Evolutionary conservation across 1,140 invertebrate genomes (phyloP).

Genomic region (Probaryconus sp.): DNA sequence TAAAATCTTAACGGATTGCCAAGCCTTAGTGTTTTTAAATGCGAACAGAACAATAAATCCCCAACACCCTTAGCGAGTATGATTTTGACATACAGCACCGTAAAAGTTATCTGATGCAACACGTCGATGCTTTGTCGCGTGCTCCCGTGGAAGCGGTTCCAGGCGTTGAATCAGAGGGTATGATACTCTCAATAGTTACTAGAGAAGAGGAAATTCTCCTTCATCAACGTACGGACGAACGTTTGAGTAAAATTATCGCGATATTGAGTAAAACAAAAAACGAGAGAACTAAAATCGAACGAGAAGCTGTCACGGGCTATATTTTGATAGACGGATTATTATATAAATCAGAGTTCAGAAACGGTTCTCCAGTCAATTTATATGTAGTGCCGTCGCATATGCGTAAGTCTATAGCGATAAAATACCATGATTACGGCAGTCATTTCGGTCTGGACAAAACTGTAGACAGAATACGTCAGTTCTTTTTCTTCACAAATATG

Average conservation of each 20-base stretch:
- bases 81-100: constrained; percentile 2
- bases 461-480: constrained; percentile 1
- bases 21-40: not conserved
- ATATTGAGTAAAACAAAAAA: not conserved
- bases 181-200: not conserved
- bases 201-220: constrained; percentile 4
- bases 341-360: not conserved
- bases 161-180: not conserved
- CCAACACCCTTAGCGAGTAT: not conserved
- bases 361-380: too few species aligned
- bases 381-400: not conserved
- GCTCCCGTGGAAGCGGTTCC: not conserved
- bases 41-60: not conserved
- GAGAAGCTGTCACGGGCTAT: not conserved
- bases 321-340: not conserved
- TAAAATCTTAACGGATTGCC: too few species aligned
- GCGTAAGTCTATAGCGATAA: constrained; percentile 5
- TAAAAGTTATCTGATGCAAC: not conserved
- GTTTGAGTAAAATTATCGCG: not conserved
- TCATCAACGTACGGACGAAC: constrained; percentile 4
- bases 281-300: not conserved
- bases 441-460: constrained; percentile 9
- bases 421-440: constrained; percentile 10
- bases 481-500: constrained; percentile 38
- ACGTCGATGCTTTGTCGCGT: constrained; percentile 3